Conservation (phyloP, 2,797 vertebrate species). For the Pseudochromis fuscus region DNA sequence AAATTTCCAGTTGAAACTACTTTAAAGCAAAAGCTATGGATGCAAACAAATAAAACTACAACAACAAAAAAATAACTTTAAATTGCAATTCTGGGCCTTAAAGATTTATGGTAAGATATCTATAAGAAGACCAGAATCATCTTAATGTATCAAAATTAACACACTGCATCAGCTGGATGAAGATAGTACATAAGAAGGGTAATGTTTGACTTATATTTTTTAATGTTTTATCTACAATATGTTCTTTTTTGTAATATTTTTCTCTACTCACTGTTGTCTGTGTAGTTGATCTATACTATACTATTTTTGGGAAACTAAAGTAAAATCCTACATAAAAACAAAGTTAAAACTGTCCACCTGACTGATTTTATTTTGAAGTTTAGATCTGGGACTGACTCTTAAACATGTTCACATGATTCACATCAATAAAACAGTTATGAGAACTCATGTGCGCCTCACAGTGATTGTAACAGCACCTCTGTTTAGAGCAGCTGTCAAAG, state of each 20-base stretch:
- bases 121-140: background rate
- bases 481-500: too few species aligned
- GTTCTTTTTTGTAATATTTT: background rate
- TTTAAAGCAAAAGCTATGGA: background rate
- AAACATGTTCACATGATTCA: background rate
- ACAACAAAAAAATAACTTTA: background rate
- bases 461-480: background rate
- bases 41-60: too few species aligned
- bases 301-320: background rate
- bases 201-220: background rate
- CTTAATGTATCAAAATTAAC: background rate
- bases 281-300: background rate
- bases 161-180: background rate
- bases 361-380: background rate
- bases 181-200: background rate
- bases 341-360: background rate
- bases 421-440: background rate
- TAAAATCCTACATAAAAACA: background rate
- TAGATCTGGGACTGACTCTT: too few species aligned
- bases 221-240: background rate
- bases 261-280: background rate
- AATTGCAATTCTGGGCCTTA: background rate
- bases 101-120: background rate
- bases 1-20: background rate
- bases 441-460: background rate